Evolutionary conservation across 2,888 invertebrate species (phyloP).

Genomic region (Heliconius cydno): DNA sequence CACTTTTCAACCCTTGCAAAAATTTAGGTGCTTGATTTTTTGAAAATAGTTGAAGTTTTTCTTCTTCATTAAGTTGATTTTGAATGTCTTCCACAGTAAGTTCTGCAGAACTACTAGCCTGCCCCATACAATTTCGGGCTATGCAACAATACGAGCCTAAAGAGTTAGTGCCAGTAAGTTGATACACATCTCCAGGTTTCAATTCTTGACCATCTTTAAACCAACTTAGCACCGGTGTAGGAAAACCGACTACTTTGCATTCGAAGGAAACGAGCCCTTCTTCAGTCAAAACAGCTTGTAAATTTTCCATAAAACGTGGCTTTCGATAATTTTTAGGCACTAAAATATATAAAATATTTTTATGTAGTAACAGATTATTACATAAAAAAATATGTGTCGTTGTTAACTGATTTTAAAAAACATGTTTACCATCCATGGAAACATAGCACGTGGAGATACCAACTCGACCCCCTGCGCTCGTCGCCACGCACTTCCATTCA

Average conservation of each 20-base stretch:
- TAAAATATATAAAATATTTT: slow-evolving; percentile 64
- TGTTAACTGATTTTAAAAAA: background rate
- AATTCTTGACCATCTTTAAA: slow-evolving; percentile 96
- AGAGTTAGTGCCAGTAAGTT: slow-evolving; percentile 94
- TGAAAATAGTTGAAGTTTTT: slow-evolving; percentile 88
- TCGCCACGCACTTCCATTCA: slow-evolving; percentile 95
- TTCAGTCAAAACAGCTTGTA: slow-evolving; percentile 94
- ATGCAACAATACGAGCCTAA: slow-evolving; percentile 95
- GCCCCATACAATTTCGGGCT: slow-evolving; percentile 95
- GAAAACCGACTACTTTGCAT: slow-evolving; percentile 96
- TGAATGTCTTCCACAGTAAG: slow-evolving; percentile 95
- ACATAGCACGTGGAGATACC: slow-evolving; percentile 90
- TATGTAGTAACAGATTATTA: background rate
- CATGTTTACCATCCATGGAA: slow-evolving; percentile 88
- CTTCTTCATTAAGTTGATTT: slow-evolving; percentile 94
- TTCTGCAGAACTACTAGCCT: slow-evolving; percentile 93
- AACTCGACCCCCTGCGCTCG: slow-evolving; percentile 88
- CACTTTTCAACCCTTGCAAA: slow-evolving; percentile 90
- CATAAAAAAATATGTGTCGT: background rate
- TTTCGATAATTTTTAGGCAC: slow-evolving; percentile 95
- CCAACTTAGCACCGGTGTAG: slow-evolving; percentile 94
- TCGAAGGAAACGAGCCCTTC: slow-evolving; percentile 96
- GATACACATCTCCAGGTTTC: slow-evolving; percentile 96
- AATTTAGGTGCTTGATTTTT: slow-evolving; percentile 93
- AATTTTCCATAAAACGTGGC: slow-evolving; percentile 94